Base-by-base conservation (phyloP, 2,888 invertebrate species). In the Thymelicus sylvestris region DNA sequence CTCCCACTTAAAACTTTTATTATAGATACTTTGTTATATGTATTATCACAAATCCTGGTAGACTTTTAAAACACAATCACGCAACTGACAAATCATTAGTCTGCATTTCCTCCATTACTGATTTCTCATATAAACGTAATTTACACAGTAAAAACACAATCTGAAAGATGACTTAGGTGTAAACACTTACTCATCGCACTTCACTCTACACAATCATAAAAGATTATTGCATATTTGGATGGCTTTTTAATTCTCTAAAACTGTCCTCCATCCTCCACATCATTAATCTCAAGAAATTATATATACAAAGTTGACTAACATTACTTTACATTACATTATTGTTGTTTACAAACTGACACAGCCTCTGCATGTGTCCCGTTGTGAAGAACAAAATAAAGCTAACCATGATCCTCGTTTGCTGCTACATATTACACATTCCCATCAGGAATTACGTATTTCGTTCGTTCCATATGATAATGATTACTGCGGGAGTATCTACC, bases 21-120 rank as follows among this genome's bases (percentile, higher is more conserved):
- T 94, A 94, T 92, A 93, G 91, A 92, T 93, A 94, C 89, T 94
- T 95, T 95, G 95, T 95, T 95, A 95, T 95, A 95, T 95, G 95
- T 95, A 95, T 95, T 95, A 95, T 95, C 95, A 95, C 95, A 95
- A 95, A 95, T 95, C 95, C 95, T 95, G 95, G 95, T 95, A 95
- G 95, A 95, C 95, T 95, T 95, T 95, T 95, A 95, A 95, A 93
- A 94, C 94, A 94, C 95, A 95, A 95, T 95, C 95, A 95, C 95
- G 89, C 95, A 94, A 95, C 92, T 92, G 92, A 94, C 94, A 93
- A 92, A 87, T 90, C 90, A 88, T 91, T 89, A 78, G 77, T 81
- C 90, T 89, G 90, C 89, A 88, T 89, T 88, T 90, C 86, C 86
- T 91, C 89, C 90, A 92, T 92, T 93, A 93, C 83, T 91, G 91